Conservation (phyloP, 2,888 invertebrate species). For the Pachycephus smyrnensis region DNA sequence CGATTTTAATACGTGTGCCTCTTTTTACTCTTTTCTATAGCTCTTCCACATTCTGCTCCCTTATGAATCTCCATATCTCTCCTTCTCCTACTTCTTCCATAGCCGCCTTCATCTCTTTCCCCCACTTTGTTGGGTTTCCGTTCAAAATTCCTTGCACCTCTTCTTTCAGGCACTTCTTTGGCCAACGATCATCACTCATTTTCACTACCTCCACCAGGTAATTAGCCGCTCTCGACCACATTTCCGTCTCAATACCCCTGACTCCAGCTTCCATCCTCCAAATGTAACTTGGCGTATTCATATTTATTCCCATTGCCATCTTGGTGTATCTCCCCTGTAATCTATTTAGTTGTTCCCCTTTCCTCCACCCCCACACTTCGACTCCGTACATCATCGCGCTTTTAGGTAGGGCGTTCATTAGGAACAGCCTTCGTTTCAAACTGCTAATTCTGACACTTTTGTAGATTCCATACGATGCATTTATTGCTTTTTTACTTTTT, state of each 20-base stretch:
- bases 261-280: conserved; percentile 11
- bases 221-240: not conserved
- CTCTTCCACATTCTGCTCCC: not conserved
- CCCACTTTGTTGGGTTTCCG: no score
- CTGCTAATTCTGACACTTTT: no score
- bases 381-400: conserved; percentile 13
- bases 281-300: conserved; percentile 9
- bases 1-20: not conserved
- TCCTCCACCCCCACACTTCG: conserved; percentile 5
- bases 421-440: not conserved
- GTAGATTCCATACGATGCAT: no score
- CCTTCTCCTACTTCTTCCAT: no score
- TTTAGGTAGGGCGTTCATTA: not conserved
- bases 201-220: not conserved
- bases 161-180: no score
- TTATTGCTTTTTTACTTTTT: no score
- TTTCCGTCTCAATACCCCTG: conserved; percentile 8
- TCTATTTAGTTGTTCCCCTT: not conserved
- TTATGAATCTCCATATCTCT: no score
- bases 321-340: not conserved
- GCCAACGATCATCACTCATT: no score
- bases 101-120: no score
- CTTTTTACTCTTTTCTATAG: no score
- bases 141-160: not conserved
- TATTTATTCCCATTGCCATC: conserved; percentile 11